Evolutionary conservation across 2,113 vertebrate genomes (phyloP), one percentile per base, ranked within the genome.

Genomic region (Okapia johnstoni): DNA sequence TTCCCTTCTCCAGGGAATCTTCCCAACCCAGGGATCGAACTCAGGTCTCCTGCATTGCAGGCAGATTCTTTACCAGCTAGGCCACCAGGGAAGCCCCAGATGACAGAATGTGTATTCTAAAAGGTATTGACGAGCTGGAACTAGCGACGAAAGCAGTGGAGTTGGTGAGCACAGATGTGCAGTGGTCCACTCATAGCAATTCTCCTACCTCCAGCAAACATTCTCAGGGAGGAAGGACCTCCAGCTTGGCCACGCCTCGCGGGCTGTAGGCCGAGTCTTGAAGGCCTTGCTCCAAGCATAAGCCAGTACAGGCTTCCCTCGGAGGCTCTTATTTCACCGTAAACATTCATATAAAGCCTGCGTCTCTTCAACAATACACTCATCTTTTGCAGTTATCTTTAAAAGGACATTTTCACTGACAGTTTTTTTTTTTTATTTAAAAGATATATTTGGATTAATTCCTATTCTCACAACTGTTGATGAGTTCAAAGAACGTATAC

Each of bases 341-440:
- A 70, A 58, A 88, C 17, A 66, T 50, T 70, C 58, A 28, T 7
- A 13, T 26, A 76, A 88, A 57, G 86, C n/a, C 21, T 85, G 30
- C 11, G 6, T 87, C 33, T 76, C 23, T 76, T 83, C 23, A 46
- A 73, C 1, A 85, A 12, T 43, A 40, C 26, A 13, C 46, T 86
- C 48, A 76, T 23, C n/a, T 90, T 90, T 87, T 90, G 50, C 40
- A 30, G 3, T 60, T 95, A 33, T 81, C 66, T 58, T 76, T 88
- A 54, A 89, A 80, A 54, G 88, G 14, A 85, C 21, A 80, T 57
- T 85, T 93, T 96, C 81, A 58, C 30, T 40, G 36, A 17, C 76
- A 91, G 1, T 54, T 2, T 13, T 87, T 89, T 66, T 77, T 70
- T 70, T 23, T 30, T 57, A 63, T 93, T 91, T 90, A 88, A 21